Conservation (phyloP, 2,888 invertebrate genomes). For the Timema cristinae region DNA sequence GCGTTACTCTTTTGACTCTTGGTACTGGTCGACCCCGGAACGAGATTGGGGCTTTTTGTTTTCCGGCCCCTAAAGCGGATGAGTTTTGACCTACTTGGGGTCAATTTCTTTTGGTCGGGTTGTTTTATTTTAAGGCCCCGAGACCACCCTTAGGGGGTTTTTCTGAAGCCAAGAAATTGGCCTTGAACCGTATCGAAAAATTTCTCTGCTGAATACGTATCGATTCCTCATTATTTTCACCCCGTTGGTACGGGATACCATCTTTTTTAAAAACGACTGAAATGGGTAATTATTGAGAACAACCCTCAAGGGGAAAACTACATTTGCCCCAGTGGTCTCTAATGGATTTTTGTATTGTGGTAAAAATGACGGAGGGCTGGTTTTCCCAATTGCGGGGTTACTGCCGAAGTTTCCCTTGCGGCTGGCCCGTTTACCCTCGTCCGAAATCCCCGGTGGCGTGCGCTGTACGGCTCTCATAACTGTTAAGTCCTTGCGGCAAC, state of each 20-base stretch:
- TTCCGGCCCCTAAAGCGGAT: constrained; percentile 15
- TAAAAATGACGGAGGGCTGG: constrained; percentile 40
- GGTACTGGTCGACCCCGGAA: constrained; percentile 37
- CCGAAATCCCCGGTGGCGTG: background rate
- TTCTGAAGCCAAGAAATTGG: background rate
- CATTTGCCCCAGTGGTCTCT: constrained; percentile 36
- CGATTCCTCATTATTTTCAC: constrained; percentile 21
- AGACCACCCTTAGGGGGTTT: background rate
- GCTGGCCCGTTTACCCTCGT: constrained; percentile 23
- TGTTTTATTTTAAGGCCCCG: background rate
- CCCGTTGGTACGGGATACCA: constrained; percentile 11
- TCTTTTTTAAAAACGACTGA: background rate
- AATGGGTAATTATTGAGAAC: constrained; percentile 19
- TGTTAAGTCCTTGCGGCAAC: too few species aligned
- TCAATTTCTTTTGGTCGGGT: constrained; percentile 15
- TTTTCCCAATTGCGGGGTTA: constrained; percentile 35
- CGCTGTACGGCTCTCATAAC: background rate
- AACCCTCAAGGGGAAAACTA: constrained; percentile 11
- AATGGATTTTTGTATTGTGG: constrained; percentile 36
- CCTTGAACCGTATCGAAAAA: constrained; percentile 19
- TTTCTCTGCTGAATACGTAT: constrained; percentile 9
- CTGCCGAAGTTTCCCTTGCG: constrained; percentile 29
- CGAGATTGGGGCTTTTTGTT: constrained; percentile 18
- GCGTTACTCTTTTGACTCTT: constrained; percentile 33
- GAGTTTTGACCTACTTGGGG: constrained; percentile 13